phyloP scores from a whole-genome alignment of 2,797 vertebrate genomes.

The Gymnothorax javanicus region DNA sequence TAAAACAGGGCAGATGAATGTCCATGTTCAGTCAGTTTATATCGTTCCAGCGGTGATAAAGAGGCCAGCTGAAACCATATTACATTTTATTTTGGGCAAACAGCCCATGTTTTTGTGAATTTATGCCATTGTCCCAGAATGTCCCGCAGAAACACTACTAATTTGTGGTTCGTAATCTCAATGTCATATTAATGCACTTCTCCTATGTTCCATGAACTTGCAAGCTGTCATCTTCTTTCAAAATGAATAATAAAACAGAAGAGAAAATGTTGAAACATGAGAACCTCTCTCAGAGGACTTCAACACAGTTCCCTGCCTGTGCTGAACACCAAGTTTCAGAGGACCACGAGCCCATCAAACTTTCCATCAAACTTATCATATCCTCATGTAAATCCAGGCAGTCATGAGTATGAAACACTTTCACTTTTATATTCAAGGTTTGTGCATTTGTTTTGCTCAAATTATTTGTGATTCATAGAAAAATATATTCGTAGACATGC shows the following conservation, averaged over 20 bases:
- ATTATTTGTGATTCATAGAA: background rate
- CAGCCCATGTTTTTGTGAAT: background rate
- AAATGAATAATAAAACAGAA: background rate
- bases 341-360: slow-evolving; percentile 20
- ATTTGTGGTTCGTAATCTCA: background rate
- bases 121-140: background rate
- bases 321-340: background rate
- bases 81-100: background rate
- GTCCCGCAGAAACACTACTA: background rate
- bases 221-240: background rate
- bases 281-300: background rate
- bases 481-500: background rate
- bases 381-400: background rate
- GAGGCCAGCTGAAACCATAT: background rate
- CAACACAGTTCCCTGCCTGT: background rate
- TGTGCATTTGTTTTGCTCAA: background rate
- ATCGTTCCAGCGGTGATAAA: background rate
- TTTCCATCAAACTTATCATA: slow-evolving; percentile 28
- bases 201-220: background rate
- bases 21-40: background rate
- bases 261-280: background rate
- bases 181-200: background rate
- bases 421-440: background rate
- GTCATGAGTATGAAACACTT: background rate
- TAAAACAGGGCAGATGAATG: background rate